Conservation (phyloP, 2,888 invertebrate species). For the Tiphia femorata region DNA sequence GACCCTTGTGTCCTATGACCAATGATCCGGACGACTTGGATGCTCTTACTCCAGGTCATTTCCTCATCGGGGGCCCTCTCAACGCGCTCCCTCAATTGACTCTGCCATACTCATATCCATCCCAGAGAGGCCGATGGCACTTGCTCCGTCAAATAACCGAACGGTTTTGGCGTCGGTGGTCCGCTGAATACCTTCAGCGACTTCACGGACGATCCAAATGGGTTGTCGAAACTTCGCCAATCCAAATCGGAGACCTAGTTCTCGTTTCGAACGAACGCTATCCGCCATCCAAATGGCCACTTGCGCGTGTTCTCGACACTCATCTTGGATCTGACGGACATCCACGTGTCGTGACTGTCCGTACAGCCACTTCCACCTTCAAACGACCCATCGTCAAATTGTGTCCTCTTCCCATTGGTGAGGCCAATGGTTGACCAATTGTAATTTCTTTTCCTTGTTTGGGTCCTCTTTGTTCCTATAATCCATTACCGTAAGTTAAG, state of each 20-base stretch:
- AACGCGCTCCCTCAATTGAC: background rate
- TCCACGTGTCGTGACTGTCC: background rate
- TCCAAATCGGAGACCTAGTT: background rate
- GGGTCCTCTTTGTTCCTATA: background rate
- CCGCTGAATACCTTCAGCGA: background rate
- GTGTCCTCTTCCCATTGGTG: background rate
- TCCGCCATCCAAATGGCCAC: background rate
- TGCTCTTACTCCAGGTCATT: background rate
- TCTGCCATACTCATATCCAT: background rate
- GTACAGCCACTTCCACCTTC: background rate
- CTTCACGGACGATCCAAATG: background rate
- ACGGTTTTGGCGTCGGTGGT: background rate
- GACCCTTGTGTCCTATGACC: background rate
- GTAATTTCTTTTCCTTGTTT: background rate
- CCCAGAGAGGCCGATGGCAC: background rate
- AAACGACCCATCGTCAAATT: background rate
- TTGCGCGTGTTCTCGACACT: background rate
- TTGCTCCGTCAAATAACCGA: background rate
- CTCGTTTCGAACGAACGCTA: background rate
- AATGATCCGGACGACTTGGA: background rate
- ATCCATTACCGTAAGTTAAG: background rate
- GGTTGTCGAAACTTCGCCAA: background rate
- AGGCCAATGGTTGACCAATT: background rate
- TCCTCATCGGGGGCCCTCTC: background rate
- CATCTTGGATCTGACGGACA: background rate